Evolutionary conservation across 2,113 vertebrate species (phyloP).

Genomic region (Anthoscopus minutus): DNA sequence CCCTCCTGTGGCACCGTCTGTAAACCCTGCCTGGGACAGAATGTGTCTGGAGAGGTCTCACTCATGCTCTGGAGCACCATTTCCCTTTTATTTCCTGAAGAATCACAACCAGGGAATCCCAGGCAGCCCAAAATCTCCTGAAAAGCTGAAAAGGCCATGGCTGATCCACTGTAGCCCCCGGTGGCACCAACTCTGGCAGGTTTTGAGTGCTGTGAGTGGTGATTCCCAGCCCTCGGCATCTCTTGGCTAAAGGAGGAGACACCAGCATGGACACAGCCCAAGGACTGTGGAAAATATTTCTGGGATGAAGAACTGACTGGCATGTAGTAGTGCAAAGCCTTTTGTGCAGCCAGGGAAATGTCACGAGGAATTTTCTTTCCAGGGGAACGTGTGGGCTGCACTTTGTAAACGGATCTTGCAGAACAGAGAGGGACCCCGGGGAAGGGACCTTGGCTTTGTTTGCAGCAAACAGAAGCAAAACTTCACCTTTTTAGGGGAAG

Average conservation of each 20-base stretch:
- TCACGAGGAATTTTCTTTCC: not conserved
- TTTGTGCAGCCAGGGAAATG: not conserved
- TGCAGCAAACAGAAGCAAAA: slow-evolving; percentile 30
- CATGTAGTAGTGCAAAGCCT: not conserved
- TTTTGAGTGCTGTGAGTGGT: not conserved
- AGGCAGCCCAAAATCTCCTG: not conserved
- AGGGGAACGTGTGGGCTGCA: not conserved
- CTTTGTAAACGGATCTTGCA: not conserved
- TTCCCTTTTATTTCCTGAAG: not conserved
- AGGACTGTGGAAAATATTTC: not conserved
- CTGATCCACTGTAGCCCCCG: not conserved
- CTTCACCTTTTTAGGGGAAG: not conserved
- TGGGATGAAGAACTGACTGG: not conserved
- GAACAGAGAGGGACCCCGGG: not conserved
- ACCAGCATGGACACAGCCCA: not conserved
- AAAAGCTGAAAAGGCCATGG: not conserved
- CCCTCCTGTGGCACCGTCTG: not conserved
- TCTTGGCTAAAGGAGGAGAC: not conserved
- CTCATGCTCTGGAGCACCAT: not conserved
- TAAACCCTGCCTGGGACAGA: not conserved
- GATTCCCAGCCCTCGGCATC: not conserved
- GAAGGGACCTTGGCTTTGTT: not conserved
- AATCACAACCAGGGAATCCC: not conserved
- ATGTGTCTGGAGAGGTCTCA: not conserved
- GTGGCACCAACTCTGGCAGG: not conserved